Percentiles rank a stretch among this genome's conserved stretches.
phyloP scores from a whole-genome alignment of 2,113 vertebrate genomes.

The Pelodiscus sinensis region DNA sequence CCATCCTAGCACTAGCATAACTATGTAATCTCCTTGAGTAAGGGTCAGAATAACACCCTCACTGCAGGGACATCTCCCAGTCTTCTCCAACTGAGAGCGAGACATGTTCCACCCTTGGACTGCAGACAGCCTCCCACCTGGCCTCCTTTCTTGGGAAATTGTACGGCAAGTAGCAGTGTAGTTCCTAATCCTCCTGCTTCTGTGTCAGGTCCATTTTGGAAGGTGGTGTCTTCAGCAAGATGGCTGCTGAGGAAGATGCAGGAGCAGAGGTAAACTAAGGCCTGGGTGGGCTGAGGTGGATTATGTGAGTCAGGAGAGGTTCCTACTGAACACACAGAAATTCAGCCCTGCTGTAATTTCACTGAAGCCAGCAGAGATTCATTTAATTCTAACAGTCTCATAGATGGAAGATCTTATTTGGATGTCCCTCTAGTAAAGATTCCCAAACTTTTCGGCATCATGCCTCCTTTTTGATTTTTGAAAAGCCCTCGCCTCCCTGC shows the following conservation, averaged over 20 bases:
- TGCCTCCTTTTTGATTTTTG: no score
- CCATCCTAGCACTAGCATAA: background rate
- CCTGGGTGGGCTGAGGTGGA: background rate
- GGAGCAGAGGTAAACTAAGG: constrained; percentile 72
- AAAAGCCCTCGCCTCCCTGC: no score
- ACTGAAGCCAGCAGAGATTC: background rate
- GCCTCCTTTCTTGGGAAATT: background rate
- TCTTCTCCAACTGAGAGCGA: background rate
- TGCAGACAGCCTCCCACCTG: background rate
- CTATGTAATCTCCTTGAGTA: background rate
- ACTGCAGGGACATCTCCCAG: background rate
- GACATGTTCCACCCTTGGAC: background rate
- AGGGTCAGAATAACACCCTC: background rate
- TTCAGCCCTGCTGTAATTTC: background rate
- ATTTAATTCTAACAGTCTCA: background rate
- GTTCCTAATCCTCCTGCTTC: rapidly evolving
- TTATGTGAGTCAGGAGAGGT: background rate
- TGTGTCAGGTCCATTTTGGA: constrained; percentile 74
- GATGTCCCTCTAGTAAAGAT: background rate
- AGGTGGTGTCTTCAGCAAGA: constrained; percentile 78
- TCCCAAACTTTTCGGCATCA: no score
- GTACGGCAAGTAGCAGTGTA: background rate
- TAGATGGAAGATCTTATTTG: background rate
- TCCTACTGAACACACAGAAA: background rate
- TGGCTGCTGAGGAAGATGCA: constrained; percentile 68